Evolutionary conservation across 2,888 invertebrate species (phyloP).

Genomic region (Erebia aethiops): DNA sequence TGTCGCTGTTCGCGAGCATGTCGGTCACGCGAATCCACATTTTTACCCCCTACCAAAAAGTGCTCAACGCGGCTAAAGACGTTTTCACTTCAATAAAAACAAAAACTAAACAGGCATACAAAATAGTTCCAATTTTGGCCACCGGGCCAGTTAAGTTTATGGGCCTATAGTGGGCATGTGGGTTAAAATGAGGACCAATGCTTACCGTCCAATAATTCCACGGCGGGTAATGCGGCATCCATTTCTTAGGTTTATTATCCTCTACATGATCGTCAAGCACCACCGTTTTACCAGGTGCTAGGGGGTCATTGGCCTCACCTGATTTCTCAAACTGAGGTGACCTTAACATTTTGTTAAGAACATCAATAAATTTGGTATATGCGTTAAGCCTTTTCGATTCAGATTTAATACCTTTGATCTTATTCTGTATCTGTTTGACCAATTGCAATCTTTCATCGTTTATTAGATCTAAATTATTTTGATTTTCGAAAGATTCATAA

Average conservation of each 20-base stretch:
- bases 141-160: too few species aligned
- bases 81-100: too few species aligned
- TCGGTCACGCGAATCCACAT: too few species aligned
- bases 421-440: conserved; percentile 11
- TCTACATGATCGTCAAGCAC: neutral
- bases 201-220: conserved; percentile 46
- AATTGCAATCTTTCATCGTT: conserved; percentile 12
- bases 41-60: too few species aligned
- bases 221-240: conserved; percentile 40
- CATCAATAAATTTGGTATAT: conserved; percentile 29
- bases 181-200: neutral
- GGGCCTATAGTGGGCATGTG: neutral
- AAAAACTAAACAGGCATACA: too few species aligned
- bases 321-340: conserved; percentile 35
- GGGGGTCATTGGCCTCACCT: conserved; percentile 35
- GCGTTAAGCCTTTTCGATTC: conserved; percentile 22
- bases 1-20: too few species aligned
- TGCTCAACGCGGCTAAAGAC: too few species aligned
- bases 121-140: too few species aligned
- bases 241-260: conserved; percentile 24
- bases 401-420: conserved; percentile 17
- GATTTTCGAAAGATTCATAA: neutral
- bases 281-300: conserved; percentile 22
- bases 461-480: neutral
- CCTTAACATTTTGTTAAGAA: conserved; percentile 28